Base-by-base conservation (phyloP, 2,888 invertebrate species). In the Lymantria dispar region DNA sequence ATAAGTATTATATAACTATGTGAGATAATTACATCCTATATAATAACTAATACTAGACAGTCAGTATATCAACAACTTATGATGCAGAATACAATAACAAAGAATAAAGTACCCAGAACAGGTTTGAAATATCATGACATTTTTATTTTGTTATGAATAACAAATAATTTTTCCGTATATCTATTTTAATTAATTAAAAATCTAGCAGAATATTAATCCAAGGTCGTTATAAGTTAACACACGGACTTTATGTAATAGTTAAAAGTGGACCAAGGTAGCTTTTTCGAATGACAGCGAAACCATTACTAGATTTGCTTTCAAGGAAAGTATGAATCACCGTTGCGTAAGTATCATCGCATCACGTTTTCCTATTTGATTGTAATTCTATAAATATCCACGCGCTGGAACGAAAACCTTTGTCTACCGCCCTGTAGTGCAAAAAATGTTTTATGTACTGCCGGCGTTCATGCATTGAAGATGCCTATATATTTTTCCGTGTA, bases 251-350 rank as follows among this genome's bases (percentile, higher is more conserved):
- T 66, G 64, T 70, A 62, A 68, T 46, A 46, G 47, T 8, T 45
- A 40, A 33, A 70, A 62, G 64, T 66, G 45, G 66, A 53, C 48
- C 69, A 70, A 70, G 69, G 69, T 62, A 43, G 47, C 50, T 29
- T 54, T 38, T 54, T 45, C 47, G 54, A 68, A 48, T 56, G 48
- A 55, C 45, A 62, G 43, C 50, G 52, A 57, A 60, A 60, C 56
- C 37, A 48, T 60, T 68, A 58, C 62, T 60, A 58, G 58, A 65
- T 56, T 45, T 56, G 22, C 53, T 52, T 68, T 55, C 66, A 67
- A 68, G 68, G 57, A 68, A 67, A 57, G 58, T 64, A 48, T 68
- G 68, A 68, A 50, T 67, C 68, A 67, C 22, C 36, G 30, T 67
- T 65, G 52, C 60, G 68, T 51, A 62, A 67, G 36, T 7, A 37